Base-by-base conservation (phyloP, 2,797 vertebrate species). In the Chromobotia macracanthus region DNA sequence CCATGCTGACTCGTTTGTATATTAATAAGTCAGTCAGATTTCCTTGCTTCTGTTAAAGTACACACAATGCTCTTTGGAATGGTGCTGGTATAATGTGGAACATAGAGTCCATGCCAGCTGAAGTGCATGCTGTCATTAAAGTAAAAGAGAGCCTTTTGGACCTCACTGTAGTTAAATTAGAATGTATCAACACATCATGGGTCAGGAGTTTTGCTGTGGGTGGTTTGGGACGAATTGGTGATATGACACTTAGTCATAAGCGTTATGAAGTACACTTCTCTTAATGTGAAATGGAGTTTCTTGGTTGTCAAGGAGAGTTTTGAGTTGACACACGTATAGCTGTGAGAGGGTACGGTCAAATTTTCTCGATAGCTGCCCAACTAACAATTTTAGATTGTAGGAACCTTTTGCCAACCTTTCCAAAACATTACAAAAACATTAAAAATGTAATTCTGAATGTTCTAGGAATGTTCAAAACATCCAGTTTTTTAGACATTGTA, bases 231-330 rank as follows among this genome's bases (percentile, higher is more conserved):
- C 61, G 67, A 71, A 31, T 78, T 70, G 67, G 44, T 78, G 66
- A 75, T 61, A 79, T 71, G 66, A 75, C 67, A 79, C 73, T 80
- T 83, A 76, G 66, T 69, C 73, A 64, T 77, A 75, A 70, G 61
- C 9, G 35, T 38, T 38, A 64, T 60, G 44, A 70, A 77, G 66
- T 70, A 13, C 55, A 70, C 75, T 51, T 78, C 2, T 78, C n/a
- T 53, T 46, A 78, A 78, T 61, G 31, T 58, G 41, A 25, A 77
- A 70, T 41, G 16, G 12, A 60, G 65, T 50, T 63, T 70, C 66
- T 78, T 78, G 56, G 55, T 61, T 28, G 21, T 46, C 6, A 50
- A 48, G 41, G 60, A 25, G 25, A 63, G 61, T 38, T 64, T 18
- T n/a, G 15, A 35, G 28, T 21, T 56, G 53, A n/a, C n/a, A 55